Evolutionary conservation across 2,797 vertebrate genomes (phyloP).

Genomic region (Sardinella longiceps): DNA sequence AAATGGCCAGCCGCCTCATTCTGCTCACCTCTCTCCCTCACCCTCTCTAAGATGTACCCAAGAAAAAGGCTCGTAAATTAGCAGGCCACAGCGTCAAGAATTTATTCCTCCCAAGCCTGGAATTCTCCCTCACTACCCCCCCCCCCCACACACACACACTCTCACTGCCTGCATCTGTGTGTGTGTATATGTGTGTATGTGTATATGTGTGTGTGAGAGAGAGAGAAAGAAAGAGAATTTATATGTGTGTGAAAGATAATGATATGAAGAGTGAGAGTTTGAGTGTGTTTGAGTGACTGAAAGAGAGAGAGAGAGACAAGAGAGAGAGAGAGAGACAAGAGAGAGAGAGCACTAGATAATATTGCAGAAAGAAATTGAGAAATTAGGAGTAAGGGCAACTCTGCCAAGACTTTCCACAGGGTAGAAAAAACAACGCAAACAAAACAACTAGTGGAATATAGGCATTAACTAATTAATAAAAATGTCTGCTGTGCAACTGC

Average conservation of each 20-base stretch:
- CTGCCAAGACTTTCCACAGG: background rate
- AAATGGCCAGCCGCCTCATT: slow-evolving; percentile 72
- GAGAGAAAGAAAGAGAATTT: background rate
- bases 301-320: slow-evolving; percentile 34
- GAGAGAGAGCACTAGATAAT: background rate
- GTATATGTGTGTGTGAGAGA: slow-evolving; percentile 62
- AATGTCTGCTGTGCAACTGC: background rate
- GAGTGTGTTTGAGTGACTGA: background rate
- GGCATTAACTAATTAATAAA: background rate
- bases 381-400: background rate
- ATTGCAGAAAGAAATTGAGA: background rate
- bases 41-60: slow-evolving; percentile 89
- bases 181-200: slow-evolving; percentile 60
- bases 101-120: slow-evolving; percentile 77
- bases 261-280: background rate
- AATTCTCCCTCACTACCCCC: slow-evolving; percentile 75
- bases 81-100: slow-evolving; percentile 79
- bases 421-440: background rate
- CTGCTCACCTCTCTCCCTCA: background rate
- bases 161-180: slow-evolving; percentile 28
- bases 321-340: background rate
- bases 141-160: background rate
- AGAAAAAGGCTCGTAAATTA: slow-evolving; percentile 91
- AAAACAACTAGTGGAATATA: background rate
- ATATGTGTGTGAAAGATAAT: background rate